These are phyloP conservation scores for Gorilla gorilla DNA, from an alignment of 2,113 vertebrate species.

Conservation along the genomic window DNA sequence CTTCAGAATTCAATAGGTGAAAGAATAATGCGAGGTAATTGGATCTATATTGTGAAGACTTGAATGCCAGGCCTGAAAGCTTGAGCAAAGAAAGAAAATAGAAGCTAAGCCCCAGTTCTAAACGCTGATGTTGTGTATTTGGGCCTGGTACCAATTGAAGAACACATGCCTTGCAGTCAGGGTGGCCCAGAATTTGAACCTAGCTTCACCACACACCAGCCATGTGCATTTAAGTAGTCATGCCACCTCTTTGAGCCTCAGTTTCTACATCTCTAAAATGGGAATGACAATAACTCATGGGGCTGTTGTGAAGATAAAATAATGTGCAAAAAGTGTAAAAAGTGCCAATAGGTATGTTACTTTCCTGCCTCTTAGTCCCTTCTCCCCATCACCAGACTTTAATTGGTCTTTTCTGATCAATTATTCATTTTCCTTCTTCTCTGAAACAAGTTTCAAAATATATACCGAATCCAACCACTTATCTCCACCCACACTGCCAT, in stretches of 20 bases:
- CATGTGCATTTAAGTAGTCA: not conserved
- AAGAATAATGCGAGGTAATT: constrained; percentile 8
- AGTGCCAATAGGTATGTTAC: not conserved
- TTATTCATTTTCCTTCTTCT: constrained; percentile 23
- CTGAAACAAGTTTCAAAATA: not conserved
- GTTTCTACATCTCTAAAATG: constrained; percentile 30
- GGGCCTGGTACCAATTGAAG: not conserved
- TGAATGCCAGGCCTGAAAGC: not conserved
- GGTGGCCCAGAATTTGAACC: not conserved
- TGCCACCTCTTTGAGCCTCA: not conserved
- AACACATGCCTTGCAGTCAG: not conserved
- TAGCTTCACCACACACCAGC: not conserved
- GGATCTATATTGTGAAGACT: not conserved
- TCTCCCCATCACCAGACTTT: not conserved
- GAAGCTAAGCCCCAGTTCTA: not conserved
- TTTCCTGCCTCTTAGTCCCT: not conserved
- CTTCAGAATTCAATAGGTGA: not conserved
- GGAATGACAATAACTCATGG: not conserved
- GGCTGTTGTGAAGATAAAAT: not conserved
- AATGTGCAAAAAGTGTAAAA: not conserved
- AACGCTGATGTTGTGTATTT: not conserved
- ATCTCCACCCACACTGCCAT: not conserved
- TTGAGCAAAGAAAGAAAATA: not conserved
- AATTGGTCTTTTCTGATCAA: not conserved
- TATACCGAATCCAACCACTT: not conserved